Evolutionary conservation across 2,888 invertebrate genomes (phyloP).

Genomic region (Danaus chrysippus): DNA sequence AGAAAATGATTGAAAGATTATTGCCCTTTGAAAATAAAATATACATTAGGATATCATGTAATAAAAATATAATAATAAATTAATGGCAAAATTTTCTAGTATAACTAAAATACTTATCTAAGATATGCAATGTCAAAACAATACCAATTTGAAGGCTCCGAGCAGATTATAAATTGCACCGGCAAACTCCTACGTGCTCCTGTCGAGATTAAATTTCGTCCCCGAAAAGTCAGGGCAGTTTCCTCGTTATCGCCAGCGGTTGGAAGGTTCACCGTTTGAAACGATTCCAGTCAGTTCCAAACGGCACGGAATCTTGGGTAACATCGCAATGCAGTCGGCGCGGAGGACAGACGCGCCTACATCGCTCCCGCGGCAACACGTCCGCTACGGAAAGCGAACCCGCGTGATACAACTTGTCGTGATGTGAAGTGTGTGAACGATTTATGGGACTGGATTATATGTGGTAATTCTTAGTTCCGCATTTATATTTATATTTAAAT

Average conservation of each 20-base stretch:
- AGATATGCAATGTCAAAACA: too few species aligned
- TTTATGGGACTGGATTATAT: neutral
- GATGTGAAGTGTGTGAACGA: slow-evolving; percentile 5
- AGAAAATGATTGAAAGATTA: too few species aligned
- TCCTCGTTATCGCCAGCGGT: neutral
- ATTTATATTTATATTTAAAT: neutral
- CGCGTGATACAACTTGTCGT: slow-evolving; percentile 3
- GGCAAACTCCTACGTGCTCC: too few species aligned
- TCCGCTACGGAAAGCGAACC: slow-evolving; percentile 24
- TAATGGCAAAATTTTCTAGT: too few species aligned
- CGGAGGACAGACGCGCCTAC: slow-evolving; percentile 64
- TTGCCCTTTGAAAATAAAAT: too few species aligned
- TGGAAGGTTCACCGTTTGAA: neutral
- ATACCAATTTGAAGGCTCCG: too few species aligned
- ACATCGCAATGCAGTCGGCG: slow-evolving; percentile 68
- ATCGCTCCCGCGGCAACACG: slow-evolving; percentile 66
- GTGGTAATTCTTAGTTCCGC: neutral
- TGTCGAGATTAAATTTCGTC: too few species aligned
- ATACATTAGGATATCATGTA: too few species aligned
- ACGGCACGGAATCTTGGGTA: slow-evolving; percentile 7
- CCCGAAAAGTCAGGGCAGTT: neutral
- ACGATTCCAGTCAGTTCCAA: slow-evolving; percentile 6
- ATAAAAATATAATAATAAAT: too few species aligned
- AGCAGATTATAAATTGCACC: neutral
- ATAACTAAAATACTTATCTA: too few species aligned